phyloP scores from a whole-genome alignment of 2,888 invertebrate species.

The Allacma fusca region DNA sequence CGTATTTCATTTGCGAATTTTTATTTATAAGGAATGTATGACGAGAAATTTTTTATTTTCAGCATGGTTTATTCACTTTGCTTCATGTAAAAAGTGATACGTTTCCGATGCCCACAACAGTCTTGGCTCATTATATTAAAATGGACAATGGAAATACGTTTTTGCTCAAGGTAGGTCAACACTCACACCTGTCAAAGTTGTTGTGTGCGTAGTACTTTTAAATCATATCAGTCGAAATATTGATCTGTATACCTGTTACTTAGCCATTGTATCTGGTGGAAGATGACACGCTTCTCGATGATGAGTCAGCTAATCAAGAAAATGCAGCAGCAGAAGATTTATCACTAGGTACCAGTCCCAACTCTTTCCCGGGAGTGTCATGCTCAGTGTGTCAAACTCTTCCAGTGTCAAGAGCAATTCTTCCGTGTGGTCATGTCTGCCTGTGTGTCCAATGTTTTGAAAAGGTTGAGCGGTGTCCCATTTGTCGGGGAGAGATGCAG shows the following conservation, averaged over 20 bases:
- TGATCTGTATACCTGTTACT: no score
- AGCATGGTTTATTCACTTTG: constrained; percentile 84
- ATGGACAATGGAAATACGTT: constrained; percentile 83
- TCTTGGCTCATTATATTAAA: constrained; percentile 85
- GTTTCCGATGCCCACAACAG: constrained; percentile 80
- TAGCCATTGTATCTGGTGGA: constrained; percentile 56
- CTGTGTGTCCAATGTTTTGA: constrained; percentile 82
- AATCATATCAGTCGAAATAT: no score
- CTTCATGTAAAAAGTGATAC: constrained; percentile 84
- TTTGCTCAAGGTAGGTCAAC: constrained; percentile 80
- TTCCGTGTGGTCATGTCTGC: constrained; percentile 87
- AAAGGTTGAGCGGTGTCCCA: constrained; percentile 83
- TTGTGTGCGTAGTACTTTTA: no score
- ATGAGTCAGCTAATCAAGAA: constrained; percentile 35
- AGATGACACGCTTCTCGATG: constrained; percentile 40
- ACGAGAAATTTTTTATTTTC: no score
- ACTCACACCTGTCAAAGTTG: no score
- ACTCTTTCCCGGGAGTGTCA: constrained; percentile 61
- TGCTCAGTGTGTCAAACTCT: constrained; percentile 86
- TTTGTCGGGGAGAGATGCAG: constrained; percentile 82
- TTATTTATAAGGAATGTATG: no score
- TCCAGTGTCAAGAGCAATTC: constrained; percentile 78
- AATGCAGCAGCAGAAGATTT: background rate
- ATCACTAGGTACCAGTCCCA: background rate
- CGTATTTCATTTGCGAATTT: no score